phyloP scores from a whole-genome alignment of 2,113 vertebrate species.

The Trachemys scripta region DNA sequence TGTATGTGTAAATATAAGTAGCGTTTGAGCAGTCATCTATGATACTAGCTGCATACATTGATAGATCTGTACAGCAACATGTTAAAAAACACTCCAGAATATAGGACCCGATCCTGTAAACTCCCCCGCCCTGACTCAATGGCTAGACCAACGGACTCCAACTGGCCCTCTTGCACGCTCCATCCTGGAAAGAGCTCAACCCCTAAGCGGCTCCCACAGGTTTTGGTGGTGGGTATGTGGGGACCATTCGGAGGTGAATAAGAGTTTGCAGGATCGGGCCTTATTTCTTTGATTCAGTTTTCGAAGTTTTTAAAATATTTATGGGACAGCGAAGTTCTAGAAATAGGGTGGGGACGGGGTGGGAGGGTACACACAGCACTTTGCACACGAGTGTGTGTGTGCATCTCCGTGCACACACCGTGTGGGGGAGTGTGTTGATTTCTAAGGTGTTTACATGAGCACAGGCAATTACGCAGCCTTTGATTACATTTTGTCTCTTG shows the following conservation, averaged over 20 bases:
- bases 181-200: not conserved
- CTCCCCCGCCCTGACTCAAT: not conserved
- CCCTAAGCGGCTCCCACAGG: not conserved
- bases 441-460: not conserved
- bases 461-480: not conserved
- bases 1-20: not conserved
- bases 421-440: not conserved
- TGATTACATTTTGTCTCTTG: not conserved
- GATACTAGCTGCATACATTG: not conserved
- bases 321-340: not conserved
- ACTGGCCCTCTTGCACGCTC: accelerated
- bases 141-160: not conserved
- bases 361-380: too few relatives aligned
- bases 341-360: not conserved
- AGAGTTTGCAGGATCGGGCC: accelerated
- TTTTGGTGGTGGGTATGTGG: not conserved
- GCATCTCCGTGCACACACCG: accelerated
- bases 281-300: not conserved
- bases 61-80: not conserved
- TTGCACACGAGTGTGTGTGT: not conserved
- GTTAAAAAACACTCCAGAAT: not conserved
- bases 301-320: accelerated
- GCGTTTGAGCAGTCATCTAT: not conserved
- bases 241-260: accelerated
- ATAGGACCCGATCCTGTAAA: not conserved